These are phyloP conservation scores for Drosophila burlai DNA, from an alignment of 1,140 invertebrate species.

Conservation along the genomic window DNA sequence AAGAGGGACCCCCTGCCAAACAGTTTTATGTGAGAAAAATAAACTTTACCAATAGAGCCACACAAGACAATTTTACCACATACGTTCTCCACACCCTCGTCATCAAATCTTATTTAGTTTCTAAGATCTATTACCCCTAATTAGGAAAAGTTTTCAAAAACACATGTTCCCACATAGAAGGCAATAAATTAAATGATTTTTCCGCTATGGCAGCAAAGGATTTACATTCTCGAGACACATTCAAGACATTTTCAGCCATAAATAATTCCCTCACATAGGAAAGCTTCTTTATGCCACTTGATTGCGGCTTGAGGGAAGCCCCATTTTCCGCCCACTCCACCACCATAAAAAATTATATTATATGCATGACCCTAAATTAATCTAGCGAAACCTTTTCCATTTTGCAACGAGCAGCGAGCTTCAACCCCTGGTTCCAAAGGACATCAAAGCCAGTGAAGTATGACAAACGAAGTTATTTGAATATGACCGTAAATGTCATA, in stretches of 20 bases:
- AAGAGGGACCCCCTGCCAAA: background rate
- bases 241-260: conserved; percentile 58
- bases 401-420: conserved; percentile 35
- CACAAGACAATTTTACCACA: background rate
- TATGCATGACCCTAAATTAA: conserved; percentile 84
- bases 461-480: conserved; percentile 78
- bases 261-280: conserved; percentile 66
- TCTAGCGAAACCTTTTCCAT: conserved; percentile 79
- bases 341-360: conserved; percentile 77
- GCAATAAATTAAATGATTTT: conserved; percentile 68
- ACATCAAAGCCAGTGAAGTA: conserved; percentile 79
- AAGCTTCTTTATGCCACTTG: conserved; percentile 56
- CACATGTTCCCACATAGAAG: conserved; percentile 54
- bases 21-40: conserved; percentile 12
- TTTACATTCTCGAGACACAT: conserved; percentile 47
- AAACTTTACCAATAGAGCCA: background rate
- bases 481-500: conserved; percentile 76
- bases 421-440: conserved; percentile 30
- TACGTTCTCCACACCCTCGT: conserved; percentile 9
- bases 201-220: conserved; percentile 35
- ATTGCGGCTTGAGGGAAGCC: conserved; percentile 47
- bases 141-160: conserved; percentile 53
- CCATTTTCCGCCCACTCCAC: conserved; percentile 15
- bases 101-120: conserved; percentile 21
- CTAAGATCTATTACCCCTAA: conserved; percentile 56